These are phyloP conservation scores for Phoxinus dragarum DNA, from an alignment of 2,797 vertebrate genomes.

Conservation along the genomic window DNA sequence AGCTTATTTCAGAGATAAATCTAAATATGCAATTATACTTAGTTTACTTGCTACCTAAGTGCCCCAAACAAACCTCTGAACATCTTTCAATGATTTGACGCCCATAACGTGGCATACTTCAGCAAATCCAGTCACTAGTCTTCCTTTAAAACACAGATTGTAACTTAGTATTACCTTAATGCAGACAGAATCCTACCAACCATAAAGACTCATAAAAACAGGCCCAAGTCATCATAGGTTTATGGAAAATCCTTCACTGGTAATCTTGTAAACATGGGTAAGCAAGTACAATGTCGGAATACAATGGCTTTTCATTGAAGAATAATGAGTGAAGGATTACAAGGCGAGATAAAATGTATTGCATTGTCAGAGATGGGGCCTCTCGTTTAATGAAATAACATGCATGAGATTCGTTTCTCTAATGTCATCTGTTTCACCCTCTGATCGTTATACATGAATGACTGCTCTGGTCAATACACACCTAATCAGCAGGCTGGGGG, in stretches of 20 bases:
- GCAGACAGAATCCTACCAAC: not conserved
- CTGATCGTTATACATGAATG: slow-evolving; percentile 63
- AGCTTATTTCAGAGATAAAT: not conserved
- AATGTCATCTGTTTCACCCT: slow-evolving; percentile 69
- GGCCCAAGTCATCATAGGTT: not conserved
- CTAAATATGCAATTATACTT: not conserved
- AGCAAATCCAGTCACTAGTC: not conserved
- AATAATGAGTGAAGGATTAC: slow-evolving; percentile 23
- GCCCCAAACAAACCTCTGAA: not conserved
- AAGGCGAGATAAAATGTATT: slow-evolving; percentile 14
- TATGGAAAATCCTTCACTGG: not conserved
- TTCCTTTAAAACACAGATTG: not conserved
- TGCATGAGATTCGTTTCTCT: slow-evolving; percentile 67
- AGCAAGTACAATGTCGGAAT: slow-evolving; percentile 14
- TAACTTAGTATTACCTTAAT: not conserved
- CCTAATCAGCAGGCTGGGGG: slow-evolving; percentile 68
- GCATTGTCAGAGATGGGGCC: slow-evolving; percentile 16
- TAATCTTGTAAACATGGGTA: slow-evolving; percentile 6
- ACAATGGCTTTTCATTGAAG: not conserved
- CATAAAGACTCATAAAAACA: not conserved
- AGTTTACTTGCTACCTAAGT: not conserved
- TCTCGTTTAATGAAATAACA: slow-evolving; percentile 50
- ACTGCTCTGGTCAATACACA: slow-evolving; percentile 67
- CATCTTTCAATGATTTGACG: not conserved
- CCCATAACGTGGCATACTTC: not conserved